Percentiles rank a stretch among this genome's conserved stretches.
These are phyloP conservation scores for Formica selysi DNA, from an alignment of 1,140 invertebrate genomes.

Conservation along the genomic window DNA sequence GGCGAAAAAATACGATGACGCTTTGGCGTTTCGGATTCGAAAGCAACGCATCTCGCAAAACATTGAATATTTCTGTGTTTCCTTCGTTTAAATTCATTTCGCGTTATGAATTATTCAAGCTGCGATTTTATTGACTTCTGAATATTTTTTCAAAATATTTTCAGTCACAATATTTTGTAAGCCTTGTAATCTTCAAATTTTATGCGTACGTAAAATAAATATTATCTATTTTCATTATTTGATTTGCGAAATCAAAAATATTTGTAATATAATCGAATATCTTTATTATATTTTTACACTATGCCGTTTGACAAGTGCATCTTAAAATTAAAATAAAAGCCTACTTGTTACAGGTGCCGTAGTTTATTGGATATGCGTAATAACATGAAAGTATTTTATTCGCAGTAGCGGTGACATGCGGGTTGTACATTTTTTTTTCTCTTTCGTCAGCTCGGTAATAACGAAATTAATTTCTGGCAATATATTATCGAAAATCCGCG, in stretches of 20 bases:
- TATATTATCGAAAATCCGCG: conserved; percentile 61
- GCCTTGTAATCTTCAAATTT: neutral
- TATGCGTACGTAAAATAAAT: neutral
- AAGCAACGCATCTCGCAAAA: conserved; percentile 42
- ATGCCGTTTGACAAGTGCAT: neutral
- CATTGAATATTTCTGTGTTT: conserved; percentile 19
- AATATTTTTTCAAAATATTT: conserved; percentile 21
- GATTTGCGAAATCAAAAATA: neutral
- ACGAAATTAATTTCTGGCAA: conserved; percentile 62
- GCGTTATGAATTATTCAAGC: conserved; percentile 42
- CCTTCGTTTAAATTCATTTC: conserved; percentile 28
- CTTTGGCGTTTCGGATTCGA: conserved; percentile 18
- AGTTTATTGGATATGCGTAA: conserved; percentile 40
- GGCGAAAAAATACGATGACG: conserved; percentile 37
- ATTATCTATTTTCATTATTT: neutral
- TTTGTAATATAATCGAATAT: neutral
- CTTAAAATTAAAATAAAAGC: conserved; percentile 4
- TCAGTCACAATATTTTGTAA: neutral
- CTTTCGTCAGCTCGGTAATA: conserved; percentile 49
- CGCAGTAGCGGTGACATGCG: conserved; percentile 31
- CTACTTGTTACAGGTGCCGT: neutral
- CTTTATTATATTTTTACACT: no score
- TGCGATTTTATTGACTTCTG: conserved; percentile 23
- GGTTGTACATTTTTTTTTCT: conserved; percentile 35
- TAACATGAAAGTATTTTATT: conserved; percentile 52